Conservation (phyloP, 2,888 invertebrate species). For the Xylophagus ater region DNA sequence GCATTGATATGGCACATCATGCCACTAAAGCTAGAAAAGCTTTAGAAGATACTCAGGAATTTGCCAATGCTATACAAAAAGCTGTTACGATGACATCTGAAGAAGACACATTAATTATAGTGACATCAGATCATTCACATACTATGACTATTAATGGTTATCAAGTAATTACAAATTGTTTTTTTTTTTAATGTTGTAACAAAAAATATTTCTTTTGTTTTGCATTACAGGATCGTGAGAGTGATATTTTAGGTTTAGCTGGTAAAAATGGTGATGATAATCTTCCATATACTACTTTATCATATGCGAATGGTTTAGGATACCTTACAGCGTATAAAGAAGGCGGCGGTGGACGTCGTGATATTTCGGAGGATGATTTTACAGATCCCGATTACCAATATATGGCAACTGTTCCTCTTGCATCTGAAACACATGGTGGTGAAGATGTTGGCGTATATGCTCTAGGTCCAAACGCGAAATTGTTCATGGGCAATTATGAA, state of each 20-base stretch:
- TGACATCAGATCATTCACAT: conserved; percentile 71
- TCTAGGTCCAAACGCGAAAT: conserved; percentile 61
- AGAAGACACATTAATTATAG: conserved; percentile 66
- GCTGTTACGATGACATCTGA: conserved; percentile 50
- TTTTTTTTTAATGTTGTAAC: neutral
- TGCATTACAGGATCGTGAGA: conserved; percentile 38
- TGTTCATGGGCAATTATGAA: conserved; percentile 65
- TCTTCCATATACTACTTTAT: conserved; percentile 54
- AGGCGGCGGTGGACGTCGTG: conserved; percentile 21
- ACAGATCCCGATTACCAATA: conserved; percentile 33
- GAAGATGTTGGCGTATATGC: conserved; percentile 73
- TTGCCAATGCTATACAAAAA: conserved; percentile 55
- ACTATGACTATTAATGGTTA: conserved; percentile 66
- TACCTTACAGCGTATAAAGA: conserved; percentile 31
- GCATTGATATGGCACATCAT: conserved; percentile 46
- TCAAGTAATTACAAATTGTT: conserved; percentile 41
- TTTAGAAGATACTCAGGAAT: conserved; percentile 65
- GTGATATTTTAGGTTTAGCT: conserved; percentile 44
- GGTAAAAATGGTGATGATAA: conserved; percentile 45
- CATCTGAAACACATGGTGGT: conserved; percentile 58
- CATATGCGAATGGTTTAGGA: conserved; percentile 66
- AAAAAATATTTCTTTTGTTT: neutral
- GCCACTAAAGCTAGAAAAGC: conserved; percentile 53
- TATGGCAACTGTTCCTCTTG: conserved; percentile 50
- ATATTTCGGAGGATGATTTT: conserved; percentile 22